These are phyloP conservation scores for Bombus confusus DNA, from an alignment of 1,140 invertebrate species.

Conservation along the genomic window DNA sequence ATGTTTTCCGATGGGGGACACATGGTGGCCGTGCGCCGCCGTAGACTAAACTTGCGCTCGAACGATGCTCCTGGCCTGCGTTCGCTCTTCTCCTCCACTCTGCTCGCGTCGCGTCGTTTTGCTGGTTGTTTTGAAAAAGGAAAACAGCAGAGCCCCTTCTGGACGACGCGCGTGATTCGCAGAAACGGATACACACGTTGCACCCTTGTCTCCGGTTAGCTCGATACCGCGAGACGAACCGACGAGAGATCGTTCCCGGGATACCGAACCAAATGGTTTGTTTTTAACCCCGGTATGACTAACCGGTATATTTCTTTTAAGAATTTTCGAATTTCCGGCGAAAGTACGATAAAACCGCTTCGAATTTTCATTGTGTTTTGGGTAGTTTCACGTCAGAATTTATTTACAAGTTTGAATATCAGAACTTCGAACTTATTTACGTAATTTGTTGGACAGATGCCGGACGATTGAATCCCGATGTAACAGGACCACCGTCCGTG, in stretches of 20 bases:
- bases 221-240: not conserved
- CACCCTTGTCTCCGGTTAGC: not conserved
- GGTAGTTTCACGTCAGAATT: not conserved
- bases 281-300: conserved; percentile 8
- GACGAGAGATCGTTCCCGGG: conserved; percentile 33
- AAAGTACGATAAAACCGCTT: too few species aligned
- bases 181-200: conserved; percentile 29
- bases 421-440: not conserved
- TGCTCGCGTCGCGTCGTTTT: conserved; percentile 20
- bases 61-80: conserved; percentile 49
- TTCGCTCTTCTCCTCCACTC: conserved; percentile 16
- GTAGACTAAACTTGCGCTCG: conserved; percentile 63
- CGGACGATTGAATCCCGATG: too few species aligned
- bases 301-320: not conserved
- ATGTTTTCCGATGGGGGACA: conserved; percentile 71
- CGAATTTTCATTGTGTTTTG: not conserved
- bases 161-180: conserved; percentile 21
- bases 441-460: not conserved
- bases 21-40: conserved; percentile 68
- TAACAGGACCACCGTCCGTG: too few species aligned
- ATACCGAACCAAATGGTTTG: conserved; percentile 11
- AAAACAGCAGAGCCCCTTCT: not conserved
- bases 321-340: too few species aligned
- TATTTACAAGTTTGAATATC: not conserved
- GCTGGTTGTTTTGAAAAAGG: conserved; percentile 54